Conservation (phyloP, 2,888 invertebrate species). For the Lampropteryx suffumata region DNA sequence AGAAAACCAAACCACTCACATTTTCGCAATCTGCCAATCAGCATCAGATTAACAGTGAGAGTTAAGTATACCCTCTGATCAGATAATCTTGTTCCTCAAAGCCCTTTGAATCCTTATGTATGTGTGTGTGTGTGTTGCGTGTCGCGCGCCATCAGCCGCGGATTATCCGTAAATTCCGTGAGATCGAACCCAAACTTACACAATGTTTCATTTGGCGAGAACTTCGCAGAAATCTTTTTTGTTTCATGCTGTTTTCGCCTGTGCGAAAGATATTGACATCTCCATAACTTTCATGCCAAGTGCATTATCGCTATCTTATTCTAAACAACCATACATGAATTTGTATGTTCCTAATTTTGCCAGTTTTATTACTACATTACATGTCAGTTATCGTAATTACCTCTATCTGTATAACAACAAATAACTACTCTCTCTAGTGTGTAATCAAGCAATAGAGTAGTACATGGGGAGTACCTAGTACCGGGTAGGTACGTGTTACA, state of each 20-base stretch:
- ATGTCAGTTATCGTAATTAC: no score
- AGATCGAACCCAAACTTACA: no score
- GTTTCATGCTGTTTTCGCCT: neutral
- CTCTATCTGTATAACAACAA: no score
- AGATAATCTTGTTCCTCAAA: conserved; percentile 7
- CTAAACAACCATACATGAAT: neutral
- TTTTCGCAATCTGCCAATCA: neutral
- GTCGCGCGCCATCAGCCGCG: neutral
- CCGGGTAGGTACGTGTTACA: neutral
- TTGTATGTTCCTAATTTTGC: no score
- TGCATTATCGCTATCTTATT: neutral
- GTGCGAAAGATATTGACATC: neutral
- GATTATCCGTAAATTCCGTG: neutral
- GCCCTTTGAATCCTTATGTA: neutral
- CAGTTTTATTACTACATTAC: no score
- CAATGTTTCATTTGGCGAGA: conserved; percentile 6
- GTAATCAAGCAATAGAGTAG: no score
- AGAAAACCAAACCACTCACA: no score
- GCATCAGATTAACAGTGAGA: neutral
- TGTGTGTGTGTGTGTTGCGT: conserved; percentile 1
- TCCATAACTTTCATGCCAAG: neutral
- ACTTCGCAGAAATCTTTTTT: neutral
- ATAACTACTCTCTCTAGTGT: no score
- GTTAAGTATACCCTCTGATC: conserved; percentile 1
- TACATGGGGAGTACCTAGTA: no score